Evolutionary conservation across 1,140 invertebrate species (phyloP), one percentile per base, ranked within the genome.

Genomic region (Cotesia typhae): DNA sequence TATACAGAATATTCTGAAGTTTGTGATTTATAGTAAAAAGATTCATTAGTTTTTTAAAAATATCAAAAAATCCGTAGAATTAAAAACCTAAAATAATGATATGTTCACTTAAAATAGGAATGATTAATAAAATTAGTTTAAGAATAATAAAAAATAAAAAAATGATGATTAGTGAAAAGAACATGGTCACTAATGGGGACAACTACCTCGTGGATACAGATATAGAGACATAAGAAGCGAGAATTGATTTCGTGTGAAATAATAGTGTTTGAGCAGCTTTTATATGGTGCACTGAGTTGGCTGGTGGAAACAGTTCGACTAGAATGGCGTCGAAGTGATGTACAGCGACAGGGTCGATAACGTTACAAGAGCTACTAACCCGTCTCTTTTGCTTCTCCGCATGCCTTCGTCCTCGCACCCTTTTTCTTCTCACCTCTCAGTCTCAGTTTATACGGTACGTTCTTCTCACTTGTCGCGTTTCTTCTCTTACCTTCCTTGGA

Each of bases 331-430:
- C 84, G 81, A 82, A 81, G 84, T 87, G 85, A 87, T 87, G 85
- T 86, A 87, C 85, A 85, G 84, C 85, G 85, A 87, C 85, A 86
- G 85, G 77, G 80, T 83, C 84, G 85, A 87, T 87, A 87, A 84
- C 83, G 84, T 84, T 85, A 86, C 85, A 86, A 86, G 81, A 81
- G 85, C 85, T 87, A 87, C 85, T 85, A 86, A 83, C 83, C 84
- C 84, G 79, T 83, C 81, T 76, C 79, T 67, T 60, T 61, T 6
- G 20, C 73, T n/a, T 60, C 73, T 64, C 41, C 70, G 52, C 52
- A 71, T 71, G 70, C 70, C 70, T 71, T 63, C 60, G 70, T 71
- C 63, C 68, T 70, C 68, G 41, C 41, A 70, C 60, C 59, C 20
- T 63, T 51, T 55, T 9, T 53, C 35, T 57, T 71, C 61, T 37